phyloP scores from a whole-genome alignment of 2,888 invertebrate genomes.

The Fragum sueziense region DNA sequence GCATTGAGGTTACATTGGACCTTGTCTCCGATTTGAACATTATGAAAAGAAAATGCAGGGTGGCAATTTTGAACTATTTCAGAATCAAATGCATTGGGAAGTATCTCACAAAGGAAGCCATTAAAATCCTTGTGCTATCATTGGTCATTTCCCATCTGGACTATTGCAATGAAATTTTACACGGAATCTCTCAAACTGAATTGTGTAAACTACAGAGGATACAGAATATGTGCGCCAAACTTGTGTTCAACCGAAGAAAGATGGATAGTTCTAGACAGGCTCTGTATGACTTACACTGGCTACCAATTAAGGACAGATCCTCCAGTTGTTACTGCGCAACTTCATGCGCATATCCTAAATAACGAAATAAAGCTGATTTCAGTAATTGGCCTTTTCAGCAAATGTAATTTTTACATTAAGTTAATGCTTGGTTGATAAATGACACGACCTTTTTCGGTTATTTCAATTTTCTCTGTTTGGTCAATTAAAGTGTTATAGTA shows the following conservation, averaged over 20 bases:
- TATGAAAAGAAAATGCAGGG: constrained; percentile 10
- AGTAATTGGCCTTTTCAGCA: too few species aligned
- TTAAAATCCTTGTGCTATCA: neutral
- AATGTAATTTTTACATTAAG: too few species aligned
- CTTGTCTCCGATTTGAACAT: too few species aligned
- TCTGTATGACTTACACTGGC: constrained; percentile 2
- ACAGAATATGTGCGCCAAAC: constrained; percentile 30
- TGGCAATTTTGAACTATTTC: constrained; percentile 12
- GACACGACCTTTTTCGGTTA: too few species aligned
- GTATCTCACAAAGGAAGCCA: constrained; percentile 11
- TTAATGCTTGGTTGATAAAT: too few species aligned
- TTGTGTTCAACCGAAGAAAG: neutral
- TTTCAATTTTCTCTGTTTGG: too few species aligned
- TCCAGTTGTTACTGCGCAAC: too few species aligned
- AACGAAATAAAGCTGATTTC: too few species aligned
- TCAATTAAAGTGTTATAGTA: too few species aligned
- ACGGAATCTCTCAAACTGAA: constrained; percentile 10
- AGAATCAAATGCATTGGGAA: constrained; percentile 1
- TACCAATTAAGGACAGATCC: constrained; percentile 7
- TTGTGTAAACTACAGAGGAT: constrained; percentile 7
- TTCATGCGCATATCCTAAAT: too few species aligned
- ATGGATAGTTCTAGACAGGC: constrained; percentile 9
- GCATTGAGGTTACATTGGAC: too few species aligned
- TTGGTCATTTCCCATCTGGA: constrained; percentile 26
- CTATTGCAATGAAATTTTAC: constrained; percentile 25